Evolutionary conservation across 2,888 invertebrate genomes (phyloP).

Genomic region (Harpagoxenus sublaevis): DNA sequence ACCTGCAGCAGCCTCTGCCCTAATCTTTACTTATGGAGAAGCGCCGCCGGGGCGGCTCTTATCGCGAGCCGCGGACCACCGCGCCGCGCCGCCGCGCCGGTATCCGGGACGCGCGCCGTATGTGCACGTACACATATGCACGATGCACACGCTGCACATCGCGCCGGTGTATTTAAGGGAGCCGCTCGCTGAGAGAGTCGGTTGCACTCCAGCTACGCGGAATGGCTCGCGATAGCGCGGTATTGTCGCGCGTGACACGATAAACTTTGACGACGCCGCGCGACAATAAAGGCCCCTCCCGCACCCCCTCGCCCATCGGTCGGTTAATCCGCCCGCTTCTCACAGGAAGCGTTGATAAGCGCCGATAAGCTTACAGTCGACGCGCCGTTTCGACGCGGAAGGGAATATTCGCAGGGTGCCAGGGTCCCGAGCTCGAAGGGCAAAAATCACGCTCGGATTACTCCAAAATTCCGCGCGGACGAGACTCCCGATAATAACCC

Average conservation of each 20-base stretch:
- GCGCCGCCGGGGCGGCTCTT: constrained; percentile 6
- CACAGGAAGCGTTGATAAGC: constrained; percentile 48
- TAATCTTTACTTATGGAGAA: constrained; percentile 34
- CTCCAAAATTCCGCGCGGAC: neutral
- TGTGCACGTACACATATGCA: constrained; percentile 24
- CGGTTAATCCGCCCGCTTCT: constrained; percentile 43
- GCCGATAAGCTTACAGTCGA: constrained; percentile 6
- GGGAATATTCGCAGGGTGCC: neutral
- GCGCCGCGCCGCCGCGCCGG: neutral
- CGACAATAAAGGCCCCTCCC: constrained; percentile 29
- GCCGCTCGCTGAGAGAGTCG: neutral
- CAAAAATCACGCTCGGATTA: neutral
- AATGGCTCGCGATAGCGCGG: constrained; percentile 44
- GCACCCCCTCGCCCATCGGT: neutral
- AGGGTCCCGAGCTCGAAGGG: neutral
- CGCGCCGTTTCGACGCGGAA: neutral
- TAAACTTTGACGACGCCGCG: constrained; percentile 51
- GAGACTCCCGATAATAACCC: neutral
- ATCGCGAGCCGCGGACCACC: neutral
- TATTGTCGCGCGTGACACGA: constrained; percentile 45
- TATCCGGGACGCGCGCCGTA: constrained; percentile 19
- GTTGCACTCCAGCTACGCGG: constrained; percentile 39
- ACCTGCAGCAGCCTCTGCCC: neutral
- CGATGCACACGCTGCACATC: neutral
- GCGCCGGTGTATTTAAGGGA: constrained; percentile 6